Conservation (phyloP, 2,113 vertebrate species). For the Oncorhynchus keta region DNA sequence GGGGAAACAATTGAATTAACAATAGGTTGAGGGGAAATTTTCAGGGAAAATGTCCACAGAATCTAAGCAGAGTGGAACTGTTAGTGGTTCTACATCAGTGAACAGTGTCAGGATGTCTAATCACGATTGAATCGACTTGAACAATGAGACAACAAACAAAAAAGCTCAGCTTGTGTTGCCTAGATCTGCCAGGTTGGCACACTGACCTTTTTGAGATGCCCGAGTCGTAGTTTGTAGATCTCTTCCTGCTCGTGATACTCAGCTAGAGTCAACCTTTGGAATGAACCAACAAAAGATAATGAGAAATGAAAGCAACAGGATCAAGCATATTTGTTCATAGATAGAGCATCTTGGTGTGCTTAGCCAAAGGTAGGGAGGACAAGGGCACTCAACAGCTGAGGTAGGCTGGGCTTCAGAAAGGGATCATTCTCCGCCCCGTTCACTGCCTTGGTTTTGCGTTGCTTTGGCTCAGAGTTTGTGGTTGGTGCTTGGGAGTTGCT, state of each 20-base stretch:
- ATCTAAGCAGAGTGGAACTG: conserved; percentile 1
- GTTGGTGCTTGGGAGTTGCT: conserved; percentile 92
- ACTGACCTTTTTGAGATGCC: conserved; percentile 97
- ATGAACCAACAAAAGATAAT: conserved; percentile 37
- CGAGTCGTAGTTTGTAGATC: conserved; percentile 98
- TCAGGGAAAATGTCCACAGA: not conserved
- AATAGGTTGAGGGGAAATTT: not conserved
- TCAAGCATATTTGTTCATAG: not conserved
- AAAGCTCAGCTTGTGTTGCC: not conserved
- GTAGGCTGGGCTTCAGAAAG: conserved; percentile 97
- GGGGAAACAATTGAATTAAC: conserved; percentile 16
- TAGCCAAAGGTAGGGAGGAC: too few species aligned
- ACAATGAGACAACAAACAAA: not conserved
- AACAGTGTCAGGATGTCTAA: not conserved
- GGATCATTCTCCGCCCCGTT: conserved; percentile 97
- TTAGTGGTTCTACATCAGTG: not conserved
- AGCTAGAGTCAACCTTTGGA: conserved; percentile 89
- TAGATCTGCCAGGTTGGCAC: conserved; percentile 2
- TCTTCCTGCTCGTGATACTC: conserved; percentile 99
- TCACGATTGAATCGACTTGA: not conserved
- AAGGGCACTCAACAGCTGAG: conserved; percentile 91
- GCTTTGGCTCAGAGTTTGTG: conserved; percentile 97
- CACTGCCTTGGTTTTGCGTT: conserved; percentile 97
- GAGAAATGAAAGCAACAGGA: not conserved
- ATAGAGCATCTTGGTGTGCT: not conserved